Conservation (phyloP, 2,113 vertebrate genomes). For the Bombycilla garrulus region DNA sequence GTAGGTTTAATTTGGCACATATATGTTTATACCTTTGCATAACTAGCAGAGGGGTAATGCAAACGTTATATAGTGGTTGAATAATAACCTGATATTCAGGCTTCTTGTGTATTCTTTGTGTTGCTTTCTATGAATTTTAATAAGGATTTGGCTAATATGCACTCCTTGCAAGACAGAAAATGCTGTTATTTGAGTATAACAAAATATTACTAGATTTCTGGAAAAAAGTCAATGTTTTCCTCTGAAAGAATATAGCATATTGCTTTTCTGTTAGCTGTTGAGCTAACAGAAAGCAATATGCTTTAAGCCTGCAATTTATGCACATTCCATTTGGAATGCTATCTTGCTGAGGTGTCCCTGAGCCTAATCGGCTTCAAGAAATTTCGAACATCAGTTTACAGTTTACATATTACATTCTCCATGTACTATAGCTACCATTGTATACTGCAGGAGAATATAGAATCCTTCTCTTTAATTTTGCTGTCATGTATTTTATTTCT, state of each 20-base stretch:
- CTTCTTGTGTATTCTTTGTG: constrained; percentile 43
- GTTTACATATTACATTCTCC: neutral
- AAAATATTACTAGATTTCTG: neutral
- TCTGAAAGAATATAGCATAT: neutral
- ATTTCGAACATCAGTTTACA: neutral
- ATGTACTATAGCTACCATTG: neutral
- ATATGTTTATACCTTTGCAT: neutral
- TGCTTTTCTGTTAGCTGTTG: neutral
- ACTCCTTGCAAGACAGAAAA: neutral
- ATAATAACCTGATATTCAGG: constrained; percentile 5
- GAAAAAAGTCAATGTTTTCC: neutral
- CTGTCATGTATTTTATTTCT: neutral
- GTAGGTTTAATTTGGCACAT: neutral
- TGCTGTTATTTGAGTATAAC: neutral
- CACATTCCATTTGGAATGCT: neutral
- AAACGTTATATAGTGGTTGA: neutral
- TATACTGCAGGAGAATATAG: neutral
- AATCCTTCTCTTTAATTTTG: neutral
- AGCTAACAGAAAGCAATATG: neutral
- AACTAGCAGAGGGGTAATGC: neutral
- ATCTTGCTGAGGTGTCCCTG: neutral
- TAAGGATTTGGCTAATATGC: neutral
- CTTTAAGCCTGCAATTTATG: neutral
- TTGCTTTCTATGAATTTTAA: constrained; percentile 30
- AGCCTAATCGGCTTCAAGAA: constrained; percentile 13